Percentiles rank a stretch among this genome's conserved stretches.
Conservation (phyloP, 2,797 vertebrate species). For the Fringilla coelebs region DNA sequence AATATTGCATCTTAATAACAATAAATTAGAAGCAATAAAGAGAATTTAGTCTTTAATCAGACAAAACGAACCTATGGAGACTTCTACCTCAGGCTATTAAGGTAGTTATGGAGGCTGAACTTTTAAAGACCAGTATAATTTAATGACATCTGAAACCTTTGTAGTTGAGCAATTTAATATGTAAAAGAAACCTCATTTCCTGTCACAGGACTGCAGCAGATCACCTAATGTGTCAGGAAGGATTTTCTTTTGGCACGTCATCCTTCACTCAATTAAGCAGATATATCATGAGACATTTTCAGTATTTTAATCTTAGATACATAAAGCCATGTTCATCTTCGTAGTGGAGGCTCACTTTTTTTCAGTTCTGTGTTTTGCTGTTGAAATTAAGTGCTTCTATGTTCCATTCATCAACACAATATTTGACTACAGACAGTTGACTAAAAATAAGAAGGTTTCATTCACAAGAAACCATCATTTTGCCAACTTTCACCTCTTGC, state of each 20-base stretch:
- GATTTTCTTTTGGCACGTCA: not conserved
- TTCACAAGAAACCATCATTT: not conserved
- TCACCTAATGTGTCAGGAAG: not conserved
- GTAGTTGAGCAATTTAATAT: constrained; percentile 12
- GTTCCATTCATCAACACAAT: not conserved
- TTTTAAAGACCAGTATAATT: constrained; percentile 39
- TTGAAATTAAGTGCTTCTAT: not conserved
- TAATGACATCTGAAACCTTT: constrained; percentile 56
- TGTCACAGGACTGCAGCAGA: not conserved
- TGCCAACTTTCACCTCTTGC: not conserved
- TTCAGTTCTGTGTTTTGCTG: not conserved
- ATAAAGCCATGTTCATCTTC: not conserved
- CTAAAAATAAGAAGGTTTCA: not conserved
- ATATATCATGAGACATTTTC: not conserved
- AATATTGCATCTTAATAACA: constrained; percentile 1
- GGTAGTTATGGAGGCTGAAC: not conserved
- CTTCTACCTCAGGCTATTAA: constrained; percentile 17
- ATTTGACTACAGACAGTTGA: not conserved
- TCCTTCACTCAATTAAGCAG: not conserved
- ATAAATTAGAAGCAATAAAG: constrained; percentile 25
- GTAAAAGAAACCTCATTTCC: not conserved
- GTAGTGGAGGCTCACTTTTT: not conserved
- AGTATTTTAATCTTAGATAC: not conserved
- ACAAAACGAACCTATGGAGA: constrained; percentile 40
- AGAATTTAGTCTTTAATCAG: not conserved